phyloP scores from a whole-genome alignment of 2,888 invertebrate genomes.

The Lacanobia wlatinum region DNA sequence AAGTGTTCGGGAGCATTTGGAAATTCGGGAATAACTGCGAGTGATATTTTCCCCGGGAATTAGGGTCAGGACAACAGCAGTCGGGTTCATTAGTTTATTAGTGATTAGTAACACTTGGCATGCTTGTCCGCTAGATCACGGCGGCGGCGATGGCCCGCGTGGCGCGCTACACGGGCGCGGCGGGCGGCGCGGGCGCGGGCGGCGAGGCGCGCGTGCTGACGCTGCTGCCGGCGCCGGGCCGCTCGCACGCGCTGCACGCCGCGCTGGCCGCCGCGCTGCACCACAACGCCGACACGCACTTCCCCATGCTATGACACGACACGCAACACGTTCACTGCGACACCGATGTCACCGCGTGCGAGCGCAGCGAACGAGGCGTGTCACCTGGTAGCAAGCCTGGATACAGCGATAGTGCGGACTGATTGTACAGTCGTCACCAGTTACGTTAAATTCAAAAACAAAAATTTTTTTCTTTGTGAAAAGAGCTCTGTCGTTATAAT shows the following conservation, averaged over 20 bases:
- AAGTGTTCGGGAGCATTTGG: too few relatives aligned
- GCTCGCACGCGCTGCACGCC: conserved; percentile 76
- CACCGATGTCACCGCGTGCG: not conserved
- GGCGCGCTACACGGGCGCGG: conserved; percentile 84
- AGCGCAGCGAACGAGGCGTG: not conserved
- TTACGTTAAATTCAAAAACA: not conserved
- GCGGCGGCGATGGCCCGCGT: conserved; percentile 85
- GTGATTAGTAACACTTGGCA: too few relatives aligned
- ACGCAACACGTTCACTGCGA: not conserved
- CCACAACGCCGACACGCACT: conserved; percentile 78
- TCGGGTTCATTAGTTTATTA: too few relatives aligned
- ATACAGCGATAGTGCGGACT: not conserved
- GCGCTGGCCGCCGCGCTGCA: conserved; percentile 76
- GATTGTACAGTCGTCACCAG: not conserved
- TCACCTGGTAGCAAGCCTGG: not conserved
- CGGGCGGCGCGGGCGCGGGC: conserved; percentile 32
- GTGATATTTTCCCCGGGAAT: too few relatives aligned
- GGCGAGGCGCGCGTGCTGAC: conserved; percentile 69
- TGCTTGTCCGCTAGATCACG: conserved; percentile 64
- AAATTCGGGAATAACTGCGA: too few relatives aligned
- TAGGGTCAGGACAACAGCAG: too few relatives aligned
- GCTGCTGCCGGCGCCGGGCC: conserved; percentile 72
- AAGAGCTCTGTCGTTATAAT: too few relatives aligned
- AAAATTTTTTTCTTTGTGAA: not conserved
- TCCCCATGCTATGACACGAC: conserved; percentile 73